These are phyloP conservation scores for Morpho helenor DNA, from an alignment of 2,888 invertebrate species.

Conservation along the genomic window DNA sequence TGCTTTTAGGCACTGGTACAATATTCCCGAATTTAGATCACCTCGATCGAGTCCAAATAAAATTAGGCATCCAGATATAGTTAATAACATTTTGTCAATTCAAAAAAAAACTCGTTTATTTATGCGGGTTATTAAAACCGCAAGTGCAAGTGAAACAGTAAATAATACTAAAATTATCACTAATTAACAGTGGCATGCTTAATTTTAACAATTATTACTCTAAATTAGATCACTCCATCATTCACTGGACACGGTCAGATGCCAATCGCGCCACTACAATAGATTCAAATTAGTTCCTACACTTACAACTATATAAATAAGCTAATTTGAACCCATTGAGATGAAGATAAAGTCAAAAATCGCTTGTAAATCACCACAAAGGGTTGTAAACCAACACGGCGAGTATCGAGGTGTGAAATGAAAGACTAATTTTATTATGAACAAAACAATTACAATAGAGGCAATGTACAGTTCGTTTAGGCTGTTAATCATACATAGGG, in stretches of 20 bases:
- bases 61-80: no score
- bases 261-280: conserved; percentile 26
- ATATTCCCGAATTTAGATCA: no score
- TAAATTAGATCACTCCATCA: conserved; percentile 13
- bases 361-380: conserved; percentile 26
- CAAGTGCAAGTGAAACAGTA: neutral
- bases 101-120: neutral
- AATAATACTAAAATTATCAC: neutral
- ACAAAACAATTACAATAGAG: conserved; percentile 40
- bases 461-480: conserved; percentile 22
- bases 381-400: conserved; percentile 32
- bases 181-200: conserved; percentile 3
- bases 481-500: conserved; percentile 21
- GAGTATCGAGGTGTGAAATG: conserved; percentile 47
- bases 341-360: conserved; percentile 17
- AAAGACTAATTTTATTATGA: conserved; percentile 54
- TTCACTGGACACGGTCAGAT: conserved; percentile 22
- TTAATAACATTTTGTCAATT: no score
- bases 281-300: conserved; percentile 32
- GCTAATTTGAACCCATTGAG: neutral
- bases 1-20: no score
- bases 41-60: no score
- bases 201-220: conserved; percentile 9
- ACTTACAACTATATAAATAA: conserved; percentile 5
- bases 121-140: neutral